These are phyloP conservation scores for Leucoraja erinaceus DNA, from an alignment of 2,113 vertebrate species.

Conservation along the genomic window DNA sequence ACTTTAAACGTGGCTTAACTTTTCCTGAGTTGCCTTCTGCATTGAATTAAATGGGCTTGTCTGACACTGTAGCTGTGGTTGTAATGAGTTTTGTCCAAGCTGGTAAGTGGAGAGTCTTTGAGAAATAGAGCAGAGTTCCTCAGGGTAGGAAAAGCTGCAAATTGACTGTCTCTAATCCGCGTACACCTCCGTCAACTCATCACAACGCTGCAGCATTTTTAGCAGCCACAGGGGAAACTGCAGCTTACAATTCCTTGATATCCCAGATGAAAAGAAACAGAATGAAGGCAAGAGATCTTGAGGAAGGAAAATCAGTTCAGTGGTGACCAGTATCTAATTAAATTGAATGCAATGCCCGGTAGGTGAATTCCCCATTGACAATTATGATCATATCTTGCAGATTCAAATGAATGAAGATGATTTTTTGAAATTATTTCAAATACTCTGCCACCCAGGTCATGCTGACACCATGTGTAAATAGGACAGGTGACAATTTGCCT, in stretches of 20 bases:
- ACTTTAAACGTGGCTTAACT: neutral
- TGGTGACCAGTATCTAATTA: neutral
- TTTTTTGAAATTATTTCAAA: neutral
- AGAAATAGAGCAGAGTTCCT: neutral
- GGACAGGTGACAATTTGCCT: neutral
- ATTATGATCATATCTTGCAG: neutral
- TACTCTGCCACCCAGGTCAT: neutral
- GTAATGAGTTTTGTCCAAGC: constrained; percentile 24
- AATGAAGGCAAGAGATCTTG: neutral
- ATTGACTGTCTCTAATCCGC: neutral
- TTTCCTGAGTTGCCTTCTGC: neutral
- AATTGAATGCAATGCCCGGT: neutral
- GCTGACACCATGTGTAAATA: neutral
- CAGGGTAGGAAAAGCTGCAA: neutral
- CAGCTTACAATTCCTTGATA: neutral
- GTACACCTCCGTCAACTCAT: constrained; percentile 15
- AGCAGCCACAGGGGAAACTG: neutral
- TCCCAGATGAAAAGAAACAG: neutral
- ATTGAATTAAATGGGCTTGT: neutral
- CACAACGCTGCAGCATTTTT: neutral
- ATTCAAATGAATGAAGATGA: neutral
- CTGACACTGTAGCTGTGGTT: neutral
- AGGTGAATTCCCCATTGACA: neutral
- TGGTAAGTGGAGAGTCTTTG: neutral
- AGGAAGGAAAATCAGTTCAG: neutral